phyloP scores from a whole-genome alignment of 2,797 vertebrate species.

The Toxotes lorentzi region DNA sequence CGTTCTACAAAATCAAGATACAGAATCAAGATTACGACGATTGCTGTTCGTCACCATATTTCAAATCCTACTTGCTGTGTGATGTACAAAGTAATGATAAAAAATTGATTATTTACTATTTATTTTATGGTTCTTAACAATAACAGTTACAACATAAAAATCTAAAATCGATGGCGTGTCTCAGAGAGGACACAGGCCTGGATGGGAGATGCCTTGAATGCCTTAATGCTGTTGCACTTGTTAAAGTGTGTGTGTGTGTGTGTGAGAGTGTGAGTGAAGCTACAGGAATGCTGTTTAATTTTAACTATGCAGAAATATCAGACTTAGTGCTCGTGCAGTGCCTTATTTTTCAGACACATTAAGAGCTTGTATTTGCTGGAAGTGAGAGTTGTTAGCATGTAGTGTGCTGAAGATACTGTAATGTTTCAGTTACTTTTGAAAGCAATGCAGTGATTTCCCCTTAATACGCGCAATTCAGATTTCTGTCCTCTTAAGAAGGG shows the following conservation, averaged over 20 bases:
- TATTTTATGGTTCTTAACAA: conserved; percentile 45
- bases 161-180: background rate
- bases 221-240: conserved; percentile 29
- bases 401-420: background rate
- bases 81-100: conserved; percentile 21
- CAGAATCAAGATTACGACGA: background rate
- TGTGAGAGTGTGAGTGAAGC: conserved; percentile 4
- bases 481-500: background rate
- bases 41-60: background rate
- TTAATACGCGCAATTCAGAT: background rate
- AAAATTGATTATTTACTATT: conserved; percentile 30
- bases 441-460: background rate
- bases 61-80: conserved; percentile 21
- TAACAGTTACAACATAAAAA: background rate
- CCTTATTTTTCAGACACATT: conserved; percentile 6
- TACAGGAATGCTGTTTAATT: conserved; percentile 31
- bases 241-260: background rate
- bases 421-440: background rate
- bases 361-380: background rate
- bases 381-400: background rate
- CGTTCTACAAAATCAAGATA: background rate
- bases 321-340: background rate
- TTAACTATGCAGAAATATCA: background rate
- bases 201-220: conserved; percentile 6
- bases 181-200: background rate